Evolutionary conservation across 2,888 invertebrate species (phyloP), one percentile per base, ranked within the genome.

Genomic region (Lasioglossum pauxillum): DNA sequence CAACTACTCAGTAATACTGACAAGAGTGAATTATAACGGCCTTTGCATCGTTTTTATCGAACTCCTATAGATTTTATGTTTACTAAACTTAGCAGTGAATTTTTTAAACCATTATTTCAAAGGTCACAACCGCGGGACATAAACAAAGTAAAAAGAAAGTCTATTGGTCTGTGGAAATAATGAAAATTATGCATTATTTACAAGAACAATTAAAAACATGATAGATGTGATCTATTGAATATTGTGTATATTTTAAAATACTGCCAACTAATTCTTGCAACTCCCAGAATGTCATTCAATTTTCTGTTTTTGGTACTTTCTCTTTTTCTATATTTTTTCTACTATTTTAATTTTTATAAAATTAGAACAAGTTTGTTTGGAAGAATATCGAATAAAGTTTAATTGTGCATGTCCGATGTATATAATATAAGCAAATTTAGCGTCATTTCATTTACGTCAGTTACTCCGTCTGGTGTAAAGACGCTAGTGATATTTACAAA

Each of bases 391-490:
- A 27, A 60, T 27, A 19, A 19, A 19, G 14, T 16, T 31, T 72
- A 49, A 72, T 67, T 53, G 38, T 44, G 19, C 23, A 16, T 5
- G n/a, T 46, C 19, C 31, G 16, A 75, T 77, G 73, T 35, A 75
- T 77, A 69, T 35, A 83, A 78, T 27, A 46, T 10, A 35, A 16
- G 16, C 64, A 46, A 53, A 8, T 31, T 71, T 49, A 19, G 14
- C 31, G 10, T 83, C 72, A 49, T 27, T 27, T 10, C 5, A n/a
- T 67, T 67, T 49, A 84, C 46, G 16, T 69, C 77, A 10, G 78
- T 78, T 80, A 72, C 19, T n/a, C 71, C 16, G 53, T 69, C 64
- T 81, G 86, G 75, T 72, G 85, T 72, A 78, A 14, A 60, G n/a
- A 16, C n/a, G 7, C 57, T 23, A 10, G 53, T 31, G 35, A 46